Evolutionary conservation across 2,888 invertebrate species (phyloP), one percentile per base, ranked within the genome.

Genomic region (Ormia ochracea): DNA sequence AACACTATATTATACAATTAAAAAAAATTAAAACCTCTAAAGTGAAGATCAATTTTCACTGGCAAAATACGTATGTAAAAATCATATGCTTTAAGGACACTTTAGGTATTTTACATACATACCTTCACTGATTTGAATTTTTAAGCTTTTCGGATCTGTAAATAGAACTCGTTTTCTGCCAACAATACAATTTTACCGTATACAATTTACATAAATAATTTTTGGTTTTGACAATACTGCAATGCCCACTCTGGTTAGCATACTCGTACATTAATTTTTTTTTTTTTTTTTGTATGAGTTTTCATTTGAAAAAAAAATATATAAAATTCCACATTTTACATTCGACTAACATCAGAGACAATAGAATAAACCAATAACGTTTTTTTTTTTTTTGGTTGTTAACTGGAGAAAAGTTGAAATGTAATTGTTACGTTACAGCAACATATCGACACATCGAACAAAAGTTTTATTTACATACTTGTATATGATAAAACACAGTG

Each of bases 181-280:
- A 65, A 54, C 68, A 78, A 68, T 73, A 65, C 61, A 54, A 73
- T 48, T 73, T 63, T 74, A 72, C 31, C 52, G 65, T 56, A 61
- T 84, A 83, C 82, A 83, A 85, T 86, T 87, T 87, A 85, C 86
- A 87, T 86, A 83, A 85, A 85, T 85, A 86, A 86, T 87, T 85
- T 86, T 85, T 84, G 70, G 65, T 83, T 77, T 75, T 78, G 77
- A 82, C 82, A 82, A 61, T 58, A 50, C 36, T 77, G 72, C 83
- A 84, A 69, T 84, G 84, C 81, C 83, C 83, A 85, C 82, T 85
- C 84, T 82, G n/a, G n/a, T n/a, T n/a, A n/a, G 75, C 72, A 79
- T 81, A 58, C n/a, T 70, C 76, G 61, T 52, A 83, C 31, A 65
- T 33, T 45, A 59, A 31, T 23, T 41, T 4, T 38, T 23, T 43